A percentile compares a stretch with the other conserved stretches of the same genome.
These are phyloP conservation scores for Balearica regulorum DNA, from an alignment of 2,797 vertebrate genomes.

Conservation along the genomic window DNA sequence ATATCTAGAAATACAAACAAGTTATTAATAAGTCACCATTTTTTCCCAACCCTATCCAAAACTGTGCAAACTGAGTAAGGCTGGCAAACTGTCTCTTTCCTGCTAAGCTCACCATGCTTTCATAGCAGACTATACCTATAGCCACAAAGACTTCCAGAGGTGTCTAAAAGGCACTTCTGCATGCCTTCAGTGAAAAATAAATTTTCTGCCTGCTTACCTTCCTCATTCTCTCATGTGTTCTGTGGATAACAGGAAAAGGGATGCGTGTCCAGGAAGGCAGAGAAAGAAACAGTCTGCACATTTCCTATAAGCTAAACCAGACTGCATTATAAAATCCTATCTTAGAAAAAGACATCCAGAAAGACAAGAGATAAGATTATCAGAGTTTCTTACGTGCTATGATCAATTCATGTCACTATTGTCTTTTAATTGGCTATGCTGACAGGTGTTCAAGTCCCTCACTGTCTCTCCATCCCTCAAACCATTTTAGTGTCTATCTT, in stretches of 20 bases:
- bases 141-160: neutral
- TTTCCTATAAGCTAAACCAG: neutral
- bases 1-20: constrained; percentile 79
- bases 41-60: neutral
- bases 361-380: neutral
- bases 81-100: neutral
- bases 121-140: neutral
- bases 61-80: neutral
- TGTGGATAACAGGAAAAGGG: neutral
- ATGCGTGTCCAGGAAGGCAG: neutral
- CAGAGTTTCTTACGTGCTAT: neutral
- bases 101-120: neutral
- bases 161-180: neutral
- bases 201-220: neutral
- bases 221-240: neutral
- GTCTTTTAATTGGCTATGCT: neutral
- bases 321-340: neutral
- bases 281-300: neutral
- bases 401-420: neutral
- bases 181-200: neutral
- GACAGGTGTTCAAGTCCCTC: neutral
- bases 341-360: neutral
- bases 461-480: neutral
- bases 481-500: neutral
- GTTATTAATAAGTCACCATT: neutral